A percentile compares a stretch with the other conserved stretches of the same genome.
phyloP scores from a whole-genome alignment of 2,113 vertebrate species.

The Atrichornis clamosus region DNA sequence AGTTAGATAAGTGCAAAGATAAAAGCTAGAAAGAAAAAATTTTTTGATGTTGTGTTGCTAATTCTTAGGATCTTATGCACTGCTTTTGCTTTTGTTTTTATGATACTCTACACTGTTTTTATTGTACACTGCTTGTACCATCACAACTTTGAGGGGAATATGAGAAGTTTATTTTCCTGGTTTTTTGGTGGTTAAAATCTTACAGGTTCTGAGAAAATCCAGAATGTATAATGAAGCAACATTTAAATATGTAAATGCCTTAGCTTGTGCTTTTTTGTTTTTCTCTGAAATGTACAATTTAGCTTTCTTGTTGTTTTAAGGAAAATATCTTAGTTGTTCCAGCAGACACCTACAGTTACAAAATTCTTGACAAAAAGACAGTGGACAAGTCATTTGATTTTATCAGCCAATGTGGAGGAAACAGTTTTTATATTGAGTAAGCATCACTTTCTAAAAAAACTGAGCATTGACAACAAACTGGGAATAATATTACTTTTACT shows the following conservation, averaged over 20 bases:
- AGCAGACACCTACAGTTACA: constrained; percentile 78
- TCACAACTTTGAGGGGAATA: neutral
- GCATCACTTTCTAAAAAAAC: constrained; percentile 44
- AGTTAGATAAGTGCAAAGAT: neutral
- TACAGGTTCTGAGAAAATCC: neutral
- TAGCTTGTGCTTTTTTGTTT: neutral
- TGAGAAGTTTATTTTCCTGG: neutral
- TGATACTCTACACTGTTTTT: neutral
- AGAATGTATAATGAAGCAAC: neutral
- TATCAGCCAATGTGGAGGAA: constrained; percentile 82
- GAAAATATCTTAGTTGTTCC: constrained; percentile 85
- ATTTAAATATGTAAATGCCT: neutral
- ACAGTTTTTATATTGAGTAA: constrained; percentile 88
- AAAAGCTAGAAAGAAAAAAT: neutral
- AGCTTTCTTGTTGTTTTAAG: constrained; percentile 71
- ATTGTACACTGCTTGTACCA: neutral
- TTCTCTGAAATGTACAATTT: constrained; percentile 23
- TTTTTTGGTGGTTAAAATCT: neutral
- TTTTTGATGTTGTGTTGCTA: neutral
- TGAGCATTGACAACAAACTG: neutral
- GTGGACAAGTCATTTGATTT: constrained; percentile 87
- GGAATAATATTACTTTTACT: neutral
- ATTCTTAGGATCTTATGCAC: neutral
- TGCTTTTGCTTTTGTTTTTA: neutral
- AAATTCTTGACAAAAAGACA: constrained; percentile 78